Evolutionary conservation across 2,797 vertebrate genomes (phyloP).

Genomic region (Lutra lutra): DNA sequence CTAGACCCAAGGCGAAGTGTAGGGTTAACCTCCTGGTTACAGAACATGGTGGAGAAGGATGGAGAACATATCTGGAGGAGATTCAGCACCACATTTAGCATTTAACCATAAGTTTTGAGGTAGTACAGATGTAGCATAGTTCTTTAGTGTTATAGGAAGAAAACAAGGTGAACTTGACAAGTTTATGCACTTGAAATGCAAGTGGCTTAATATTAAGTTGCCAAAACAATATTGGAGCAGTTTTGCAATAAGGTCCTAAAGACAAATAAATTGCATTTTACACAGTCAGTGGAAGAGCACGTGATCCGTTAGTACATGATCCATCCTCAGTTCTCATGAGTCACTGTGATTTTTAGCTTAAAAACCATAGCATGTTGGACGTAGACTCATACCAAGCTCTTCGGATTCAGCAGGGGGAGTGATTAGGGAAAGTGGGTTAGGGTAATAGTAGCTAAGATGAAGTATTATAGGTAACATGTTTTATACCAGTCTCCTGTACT

Average conservation of each 20-base stretch:
- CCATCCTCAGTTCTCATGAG: background rate
- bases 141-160: background rate
- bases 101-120: background rate
- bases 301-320: background rate
- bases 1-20: background rate
- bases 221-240: background rate
- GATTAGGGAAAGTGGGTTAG: background rate
- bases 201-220: background rate
- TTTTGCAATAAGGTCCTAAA: slow-evolving; percentile 34
- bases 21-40: background rate
- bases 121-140: background rate
- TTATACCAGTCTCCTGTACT: background rate
- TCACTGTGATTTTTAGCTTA: background rate
- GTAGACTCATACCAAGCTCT: background rate
- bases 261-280: background rate
- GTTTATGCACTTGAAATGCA: background rate
- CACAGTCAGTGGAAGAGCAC: background rate
- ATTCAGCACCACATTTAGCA: background rate
- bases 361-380: background rate
- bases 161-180: background rate
- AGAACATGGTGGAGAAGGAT: background rate
- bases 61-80: background rate
- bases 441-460: background rate
- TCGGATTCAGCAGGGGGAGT: background rate
- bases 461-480: background rate